A percentile compares a stretch with the other conserved stretches of the same genome.
These are phyloP conservation scores for Trachops cirrhosus DNA, from an alignment of 2,797 vertebrate species.

Conservation along the genomic window DNA sequence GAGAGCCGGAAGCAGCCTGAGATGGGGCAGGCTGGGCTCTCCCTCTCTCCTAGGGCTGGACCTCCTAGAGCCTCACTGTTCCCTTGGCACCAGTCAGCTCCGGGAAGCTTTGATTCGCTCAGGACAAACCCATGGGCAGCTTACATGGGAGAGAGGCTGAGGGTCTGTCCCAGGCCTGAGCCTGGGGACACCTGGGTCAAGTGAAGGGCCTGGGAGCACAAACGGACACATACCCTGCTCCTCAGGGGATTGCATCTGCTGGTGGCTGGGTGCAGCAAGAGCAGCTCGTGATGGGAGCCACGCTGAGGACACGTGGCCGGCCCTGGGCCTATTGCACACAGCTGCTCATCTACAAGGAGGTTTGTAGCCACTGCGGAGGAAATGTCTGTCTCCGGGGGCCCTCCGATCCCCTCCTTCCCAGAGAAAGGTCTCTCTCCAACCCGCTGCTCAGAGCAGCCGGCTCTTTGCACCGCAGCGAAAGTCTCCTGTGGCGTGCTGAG, in stretches of 20 bases:
- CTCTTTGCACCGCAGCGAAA: not conserved
- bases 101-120: not conserved
- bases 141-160: not conserved
- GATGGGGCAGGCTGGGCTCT: not conserved
- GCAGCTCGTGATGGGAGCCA: not conserved
- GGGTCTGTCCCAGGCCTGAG: not conserved
- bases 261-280: not conserved
- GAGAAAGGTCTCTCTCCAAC: not conserved
- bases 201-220: not conserved
- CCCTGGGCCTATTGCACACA: not conserved
- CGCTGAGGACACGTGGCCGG: accelerated
- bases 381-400: not conserved
- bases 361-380: not conserved
- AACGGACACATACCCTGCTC: not conserved
- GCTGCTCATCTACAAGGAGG: not conserved
- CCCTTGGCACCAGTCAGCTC: accelerated
- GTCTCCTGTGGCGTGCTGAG: not conserved
- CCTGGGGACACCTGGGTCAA: not conserved
- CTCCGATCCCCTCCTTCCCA: not conserved
- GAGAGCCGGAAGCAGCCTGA: not conserved
- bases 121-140: not conserved
- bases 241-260: not conserved
- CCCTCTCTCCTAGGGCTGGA: not conserved
- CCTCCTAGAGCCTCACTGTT: not conserved
- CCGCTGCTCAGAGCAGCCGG: not conserved